Evolutionary conservation across 2,888 invertebrate species (phyloP).

Genomic region (Petrolisthes manimaculis): DNA sequence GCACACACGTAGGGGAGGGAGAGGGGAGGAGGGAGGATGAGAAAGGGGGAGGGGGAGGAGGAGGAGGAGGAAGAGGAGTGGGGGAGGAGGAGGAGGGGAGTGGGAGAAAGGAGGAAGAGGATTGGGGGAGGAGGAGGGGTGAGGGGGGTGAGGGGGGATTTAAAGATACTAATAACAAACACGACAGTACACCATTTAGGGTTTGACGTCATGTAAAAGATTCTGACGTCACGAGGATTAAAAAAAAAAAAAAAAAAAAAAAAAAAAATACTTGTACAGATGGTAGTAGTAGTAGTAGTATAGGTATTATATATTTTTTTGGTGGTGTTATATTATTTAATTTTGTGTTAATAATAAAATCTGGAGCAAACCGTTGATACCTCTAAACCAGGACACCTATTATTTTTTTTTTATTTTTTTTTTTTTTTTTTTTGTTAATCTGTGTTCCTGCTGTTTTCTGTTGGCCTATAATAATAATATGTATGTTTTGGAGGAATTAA

Average conservation of each 20-base stretch:
- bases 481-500: neutral
- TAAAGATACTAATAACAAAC: neutral
- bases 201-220: too few species aligned
- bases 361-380: too few species aligned
- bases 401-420: neutral
- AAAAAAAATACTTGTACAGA: too few species aligned
- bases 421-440: neutral
- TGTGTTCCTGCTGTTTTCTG: neutral
- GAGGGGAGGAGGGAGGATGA: neutral
- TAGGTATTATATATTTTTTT: too few species aligned
- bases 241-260: too few species aligned
- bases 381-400: neutral
- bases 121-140: neutral
- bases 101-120: neutral
- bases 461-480: neutral
- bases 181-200: too few species aligned
- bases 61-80: neutral
- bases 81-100: neutral
- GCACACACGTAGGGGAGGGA: neutral
- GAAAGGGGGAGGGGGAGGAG: slow-evolving; percentile 7
- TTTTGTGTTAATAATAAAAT: too few species aligned
- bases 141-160: too few species aligned
- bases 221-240: too few species aligned
- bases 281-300: too few species aligned
- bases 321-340: too few species aligned